Percentiles rank a stretch among this genome's conserved stretches.
These are phyloP conservation scores for Trachelus troglodyta DNA, from an alignment of 2,888 invertebrate species.

Conservation along the genomic window DNA sequence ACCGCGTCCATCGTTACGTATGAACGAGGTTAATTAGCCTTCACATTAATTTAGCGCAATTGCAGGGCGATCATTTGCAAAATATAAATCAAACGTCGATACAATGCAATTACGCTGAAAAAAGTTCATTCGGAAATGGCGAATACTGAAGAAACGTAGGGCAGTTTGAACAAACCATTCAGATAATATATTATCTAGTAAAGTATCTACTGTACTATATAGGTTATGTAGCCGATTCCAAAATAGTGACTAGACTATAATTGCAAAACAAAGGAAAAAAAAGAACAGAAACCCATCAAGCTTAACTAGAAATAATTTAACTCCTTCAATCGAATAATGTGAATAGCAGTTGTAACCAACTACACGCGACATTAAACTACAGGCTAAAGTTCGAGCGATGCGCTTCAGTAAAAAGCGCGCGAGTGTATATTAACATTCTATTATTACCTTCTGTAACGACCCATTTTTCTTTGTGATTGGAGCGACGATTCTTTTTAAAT, in stretches of 20 bases:
- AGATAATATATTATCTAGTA: neutral
- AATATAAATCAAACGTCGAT: neutral
- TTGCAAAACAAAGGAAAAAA: neutral
- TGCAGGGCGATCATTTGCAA: neutral
- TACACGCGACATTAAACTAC: neutral
- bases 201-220: neutral
- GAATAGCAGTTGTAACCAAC: neutral
- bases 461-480: slow-evolving; percentile 33
- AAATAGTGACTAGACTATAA: neutral
- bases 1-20: slow-evolving; percentile 1
- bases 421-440: slow-evolving; percentile 1
- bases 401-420: neutral
- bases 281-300: neutral
- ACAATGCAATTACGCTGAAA: neutral
- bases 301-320: neutral
- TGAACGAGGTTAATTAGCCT: slow-evolving; percentile 17
- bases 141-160: neutral
- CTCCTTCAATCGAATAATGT: neutral
- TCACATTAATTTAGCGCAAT: slow-evolving; percentile 13
- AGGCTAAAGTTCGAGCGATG: neutral
- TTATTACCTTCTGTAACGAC: slow-evolving; percentile 50
- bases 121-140: neutral
- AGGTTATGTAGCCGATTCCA: neutral
- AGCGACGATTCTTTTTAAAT: neutral
- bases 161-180: neutral